A percentile compares a stretch with the other conserved stretches of the same genome.
Conservation (phyloP, 2,113 vertebrate species). For the Phylloscopus trochilus region DNA sequence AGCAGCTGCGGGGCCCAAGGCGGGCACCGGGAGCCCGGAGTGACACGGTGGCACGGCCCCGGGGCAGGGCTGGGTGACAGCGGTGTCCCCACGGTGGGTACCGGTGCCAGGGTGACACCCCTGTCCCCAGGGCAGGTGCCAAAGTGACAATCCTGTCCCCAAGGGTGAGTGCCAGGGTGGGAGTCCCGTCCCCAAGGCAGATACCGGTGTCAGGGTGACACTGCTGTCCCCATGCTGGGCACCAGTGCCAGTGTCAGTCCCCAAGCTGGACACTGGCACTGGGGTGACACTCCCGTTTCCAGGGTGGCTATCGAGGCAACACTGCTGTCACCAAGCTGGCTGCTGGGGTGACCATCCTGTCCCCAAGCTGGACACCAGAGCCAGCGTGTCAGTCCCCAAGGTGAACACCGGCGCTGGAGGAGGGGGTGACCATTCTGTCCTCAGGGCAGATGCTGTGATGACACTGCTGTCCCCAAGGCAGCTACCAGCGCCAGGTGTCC, state of each 20-base stretch:
- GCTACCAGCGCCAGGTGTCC: too few species aligned
- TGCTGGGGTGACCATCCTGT: too few species aligned
- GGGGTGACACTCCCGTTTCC: not conserved
- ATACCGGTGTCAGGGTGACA: not conserved
- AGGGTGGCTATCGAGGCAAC: not conserved
- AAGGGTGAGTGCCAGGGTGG: too few species aligned
- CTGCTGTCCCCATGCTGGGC: not conserved
- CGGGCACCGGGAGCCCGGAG: not conserved
- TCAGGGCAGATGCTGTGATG: too few species aligned
- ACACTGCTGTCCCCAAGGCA: too few species aligned
- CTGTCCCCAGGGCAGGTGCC: not conserved
- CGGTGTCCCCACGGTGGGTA: too few species aligned
- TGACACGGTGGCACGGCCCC: not conserved
- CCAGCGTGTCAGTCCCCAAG: too few species aligned
- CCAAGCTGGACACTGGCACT: not conserved
- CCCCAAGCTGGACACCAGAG: too few species aligned
- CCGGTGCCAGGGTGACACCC: not conserved
- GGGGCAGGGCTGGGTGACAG: not conserved
- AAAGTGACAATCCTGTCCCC: not conserved
- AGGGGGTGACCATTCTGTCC: too few species aligned
- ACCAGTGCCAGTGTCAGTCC: accelerated
- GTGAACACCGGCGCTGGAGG: too few species aligned
- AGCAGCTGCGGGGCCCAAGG: not conserved
- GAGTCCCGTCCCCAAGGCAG: not conserved
- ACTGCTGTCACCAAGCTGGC: too few species aligned